phyloP scores from a whole-genome alignment of 53 echinoderm and acorn worm species.

The Astropecten irregularis region DNA sequence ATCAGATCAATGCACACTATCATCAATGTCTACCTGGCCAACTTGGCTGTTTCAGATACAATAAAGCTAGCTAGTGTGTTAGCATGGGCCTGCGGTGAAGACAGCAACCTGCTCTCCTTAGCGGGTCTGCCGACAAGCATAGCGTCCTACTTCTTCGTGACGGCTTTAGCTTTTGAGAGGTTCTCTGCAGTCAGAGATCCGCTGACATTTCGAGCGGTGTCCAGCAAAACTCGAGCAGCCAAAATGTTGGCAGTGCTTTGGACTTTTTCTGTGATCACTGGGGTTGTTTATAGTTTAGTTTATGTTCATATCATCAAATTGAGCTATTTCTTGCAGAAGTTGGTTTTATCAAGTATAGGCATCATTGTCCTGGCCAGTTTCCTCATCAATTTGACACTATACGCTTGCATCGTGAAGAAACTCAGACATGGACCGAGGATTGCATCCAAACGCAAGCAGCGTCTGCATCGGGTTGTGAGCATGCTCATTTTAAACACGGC shows the following conservation, averaged over 20 bases:
- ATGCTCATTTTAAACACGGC: background rate
- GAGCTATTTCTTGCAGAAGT: background rate
- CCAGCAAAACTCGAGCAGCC: conserved; percentile 4
- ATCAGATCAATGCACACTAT: background rate
- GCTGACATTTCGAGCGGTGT: background rate
- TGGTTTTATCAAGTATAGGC: background rate
- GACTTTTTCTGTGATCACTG: background rate
- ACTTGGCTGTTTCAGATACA: background rate
- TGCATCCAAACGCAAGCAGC: background rate
- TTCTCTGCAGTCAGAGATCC: background rate
- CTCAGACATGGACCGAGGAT: background rate
- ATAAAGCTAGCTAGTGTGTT: background rate
- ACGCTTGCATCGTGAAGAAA: background rate
- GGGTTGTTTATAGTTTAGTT: background rate
- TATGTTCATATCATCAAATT: background rate
- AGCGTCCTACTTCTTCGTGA: background rate
- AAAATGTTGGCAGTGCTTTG: conserved; percentile 10
- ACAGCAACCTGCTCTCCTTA: background rate
- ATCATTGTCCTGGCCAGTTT: background rate
- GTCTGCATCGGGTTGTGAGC: background rate
- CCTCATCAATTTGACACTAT: background rate
- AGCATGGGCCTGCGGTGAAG: background rate
- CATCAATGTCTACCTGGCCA: no score
- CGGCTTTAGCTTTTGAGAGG: background rate
- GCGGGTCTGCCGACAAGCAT: background rate